Base-by-base conservation (phyloP, 2,888 invertebrate genomes). In the Cantharis nigra region DNA sequence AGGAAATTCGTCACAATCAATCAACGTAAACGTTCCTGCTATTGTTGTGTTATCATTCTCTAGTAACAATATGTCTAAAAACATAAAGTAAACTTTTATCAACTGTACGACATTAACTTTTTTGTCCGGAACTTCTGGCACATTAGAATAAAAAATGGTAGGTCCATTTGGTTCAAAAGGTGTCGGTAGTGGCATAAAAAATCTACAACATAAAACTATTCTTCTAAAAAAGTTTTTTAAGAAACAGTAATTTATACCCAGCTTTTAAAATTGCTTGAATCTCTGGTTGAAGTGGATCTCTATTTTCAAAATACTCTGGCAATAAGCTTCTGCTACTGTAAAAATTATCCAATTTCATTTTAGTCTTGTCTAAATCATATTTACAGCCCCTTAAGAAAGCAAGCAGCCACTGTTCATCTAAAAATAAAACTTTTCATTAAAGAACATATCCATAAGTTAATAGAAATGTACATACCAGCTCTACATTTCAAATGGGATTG, bases 41-140 rank as follows among this genome's bases (percentile, higher is more conserved):
- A 91, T 86, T 69, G 89, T 86, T 28, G 90, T 90, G 80, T 90
- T 89, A 84, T 93, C 92, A 82, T 92, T 92, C 81, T 92, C 92
- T 14, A 90, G 81, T 81, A 92, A 83, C 74, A 90, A 83, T 75
- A 92, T 89, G 82, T 92, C 92, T 77, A 90, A 89, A 67, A 91
- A 85, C 88, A 92, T 90, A 71, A 89, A 89, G 0, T 18, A n/a
- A 14, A 14, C 20, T 33, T 74, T 67, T 10, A 30, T 3, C 7
- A 74, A 9, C 5, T 26, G 20, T 14, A 49, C 3, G 4, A 74
- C 3, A 13, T 14, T 9, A 33, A 64, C 16, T n/a, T 26, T 62
- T 67, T 18, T 18, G 5, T 33, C n/a, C 0, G n/a, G 28, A 11
- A n/a, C 10, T 18, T 14, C 18, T 2, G 5, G 18, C n/a, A 11